Base-by-base conservation (phyloP, 2,888 invertebrate species). In the Rutpela maculata region DNA sequence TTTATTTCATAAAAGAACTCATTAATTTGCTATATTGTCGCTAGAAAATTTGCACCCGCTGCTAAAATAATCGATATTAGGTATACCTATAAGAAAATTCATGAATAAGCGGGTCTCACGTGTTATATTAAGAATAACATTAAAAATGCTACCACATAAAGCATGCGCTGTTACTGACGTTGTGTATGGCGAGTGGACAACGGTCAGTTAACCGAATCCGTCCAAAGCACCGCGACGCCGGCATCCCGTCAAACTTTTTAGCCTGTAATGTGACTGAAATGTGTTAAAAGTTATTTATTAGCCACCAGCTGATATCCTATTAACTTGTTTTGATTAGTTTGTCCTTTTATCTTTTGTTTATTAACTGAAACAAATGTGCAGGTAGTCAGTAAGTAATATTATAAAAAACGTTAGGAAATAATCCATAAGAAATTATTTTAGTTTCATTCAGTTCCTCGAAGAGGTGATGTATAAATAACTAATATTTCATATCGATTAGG, bases 201-300 rank as follows among this genome's bases (percentile, higher is more conserved):
- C 83, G 85, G 85, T 85, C 85, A 85, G 85, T 85, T 82, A 73
- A 79, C 77, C 72, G 76, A 79, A 68, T 71, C 74, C 72, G 80
- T 78, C 81, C 80, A 79, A 80, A 71, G 74, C 72, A 75, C 67
- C 77, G 76, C 78, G 78, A 82, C 79, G 78, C 78, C 65, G 15
- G 60, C 17, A 22, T 18, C 63, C 72, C 55, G 50, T 43, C 31
- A 35, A 62, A 57, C 63, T 55, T 26, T 50, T 38, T 17, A 10
- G 17, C 55, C 35, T 63, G 22, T 26, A 60, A 43, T 70, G 69
- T 70, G 43, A 62, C 19, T 70, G 70, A 60, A 60, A 43, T 19
- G 70, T 70, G 70, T 38, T 63, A 11, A 55, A 55, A 72, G 17
- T 26, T 56, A 19, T n/a, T 26, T 56, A 19, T n/a, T 60, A 11